Evolutionary conservation across 1,140 invertebrate genomes (phyloP).

Genomic region (Saccostrea echinata): DNA sequence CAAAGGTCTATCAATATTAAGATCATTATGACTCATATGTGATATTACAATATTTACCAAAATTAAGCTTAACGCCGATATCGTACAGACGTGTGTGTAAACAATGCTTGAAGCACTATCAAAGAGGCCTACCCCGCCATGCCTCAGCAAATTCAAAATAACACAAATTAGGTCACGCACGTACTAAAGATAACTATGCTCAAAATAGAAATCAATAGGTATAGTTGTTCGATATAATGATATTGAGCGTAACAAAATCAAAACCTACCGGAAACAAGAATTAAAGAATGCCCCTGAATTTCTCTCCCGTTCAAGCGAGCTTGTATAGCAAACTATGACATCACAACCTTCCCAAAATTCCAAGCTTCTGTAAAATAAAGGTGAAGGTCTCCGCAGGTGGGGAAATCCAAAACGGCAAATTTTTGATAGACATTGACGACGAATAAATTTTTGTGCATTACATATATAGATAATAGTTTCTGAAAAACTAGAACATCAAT

Average conservation of each 20-base stretch:
- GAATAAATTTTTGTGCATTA: too few species aligned
- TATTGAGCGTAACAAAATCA: neutral
- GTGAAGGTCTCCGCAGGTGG: conserved; percentile 10
- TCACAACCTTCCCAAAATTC: conserved; percentile 33
- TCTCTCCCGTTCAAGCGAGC: conserved; percentile 3
- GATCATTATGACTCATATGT: too few species aligned
- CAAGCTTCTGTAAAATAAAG: neutral
- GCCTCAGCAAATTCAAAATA: conserved; percentile 32
- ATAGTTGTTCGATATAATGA: neutral
- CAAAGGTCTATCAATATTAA: too few species aligned
- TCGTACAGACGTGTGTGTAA: neutral
- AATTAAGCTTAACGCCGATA: too few species aligned
- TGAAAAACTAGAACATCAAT: too few species aligned
- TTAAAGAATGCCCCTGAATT: conserved; percentile 1
- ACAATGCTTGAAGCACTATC: neutral
- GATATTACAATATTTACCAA: too few species aligned
- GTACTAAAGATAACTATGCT: neutral
- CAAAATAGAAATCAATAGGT: neutral
- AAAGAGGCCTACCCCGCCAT: conserved; percentile 4
- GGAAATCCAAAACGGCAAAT: neutral
- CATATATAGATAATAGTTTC: too few species aligned
- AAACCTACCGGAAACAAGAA: conserved; percentile 11
- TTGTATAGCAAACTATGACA: conserved; percentile 23
- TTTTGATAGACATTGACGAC: too few species aligned
- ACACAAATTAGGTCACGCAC: neutral